Percentiles rank a stretch among this genome's conserved stretches.
These are phyloP conservation scores for Alces alces DNA, from an alignment of 2,113 vertebrate species.

Conservation along the genomic window DNA sequence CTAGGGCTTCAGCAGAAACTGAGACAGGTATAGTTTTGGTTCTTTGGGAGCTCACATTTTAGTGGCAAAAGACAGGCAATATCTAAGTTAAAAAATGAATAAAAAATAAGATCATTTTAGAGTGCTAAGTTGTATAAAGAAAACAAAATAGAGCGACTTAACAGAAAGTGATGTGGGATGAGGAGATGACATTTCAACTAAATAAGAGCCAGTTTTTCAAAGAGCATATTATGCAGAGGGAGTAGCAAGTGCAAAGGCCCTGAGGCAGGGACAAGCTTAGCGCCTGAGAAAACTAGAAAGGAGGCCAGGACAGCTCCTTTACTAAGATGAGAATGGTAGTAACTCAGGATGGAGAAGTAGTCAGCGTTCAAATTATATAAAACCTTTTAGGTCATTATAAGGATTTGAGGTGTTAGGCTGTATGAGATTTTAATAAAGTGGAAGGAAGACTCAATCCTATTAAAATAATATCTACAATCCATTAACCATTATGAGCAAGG, in stretches of 20 bases:
- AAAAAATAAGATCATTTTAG: neutral
- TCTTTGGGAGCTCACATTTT: neutral
- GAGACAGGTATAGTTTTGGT: neutral
- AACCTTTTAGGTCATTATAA: neutral
- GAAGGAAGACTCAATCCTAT: neutral
- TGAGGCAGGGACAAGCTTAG: neutral
- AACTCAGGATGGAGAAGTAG: neutral
- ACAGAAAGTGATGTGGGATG: neutral
- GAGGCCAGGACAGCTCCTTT: neutral
- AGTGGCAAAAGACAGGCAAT: neutral
- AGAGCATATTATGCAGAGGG: neutral
- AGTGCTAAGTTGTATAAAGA: neutral
- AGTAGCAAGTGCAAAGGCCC: neutral
- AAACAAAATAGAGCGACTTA: neutral
- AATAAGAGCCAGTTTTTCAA: neutral
- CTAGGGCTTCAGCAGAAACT: neutral
- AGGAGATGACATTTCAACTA: neutral
- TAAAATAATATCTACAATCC: neutral
- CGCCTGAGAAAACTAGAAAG: neutral
- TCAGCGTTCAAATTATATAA: neutral
- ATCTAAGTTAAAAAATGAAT: neutral
- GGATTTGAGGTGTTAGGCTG: neutral
- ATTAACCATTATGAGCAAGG: neutral
- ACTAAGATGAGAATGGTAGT: neutral
- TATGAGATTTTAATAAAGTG: neutral